phyloP scores from a whole-genome alignment of 2,888 invertebrate genomes.

The Doris montereyensis region DNA sequence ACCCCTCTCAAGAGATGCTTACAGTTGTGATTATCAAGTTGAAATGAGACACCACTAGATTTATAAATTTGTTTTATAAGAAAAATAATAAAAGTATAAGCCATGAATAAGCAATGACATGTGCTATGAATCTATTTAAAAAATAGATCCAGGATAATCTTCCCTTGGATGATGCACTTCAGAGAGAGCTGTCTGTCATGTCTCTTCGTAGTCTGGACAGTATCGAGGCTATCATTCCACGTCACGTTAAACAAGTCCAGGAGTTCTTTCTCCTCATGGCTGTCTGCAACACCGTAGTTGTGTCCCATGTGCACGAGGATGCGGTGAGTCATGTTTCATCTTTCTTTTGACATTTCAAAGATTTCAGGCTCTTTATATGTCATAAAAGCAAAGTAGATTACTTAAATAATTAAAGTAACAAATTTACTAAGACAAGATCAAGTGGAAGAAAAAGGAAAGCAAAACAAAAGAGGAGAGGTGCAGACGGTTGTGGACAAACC shows the following conservation, averaged over 20 bases:
- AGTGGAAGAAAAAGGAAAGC: no score
- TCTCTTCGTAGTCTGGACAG: conserved; percentile 59
- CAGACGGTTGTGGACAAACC: no score
- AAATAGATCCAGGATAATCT: conserved; percentile 62
- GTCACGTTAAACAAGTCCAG: conserved; percentile 76
- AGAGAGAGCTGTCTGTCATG: conserved; percentile 62
- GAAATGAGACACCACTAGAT: no score
- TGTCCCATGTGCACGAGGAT: conserved; percentile 78
- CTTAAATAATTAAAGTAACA: not conserved
- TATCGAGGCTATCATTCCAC: conserved; percentile 52
- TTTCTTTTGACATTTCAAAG: no score
- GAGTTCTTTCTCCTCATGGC: conserved; percentile 89
- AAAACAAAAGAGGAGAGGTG: no score
- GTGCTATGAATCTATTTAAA: no score
- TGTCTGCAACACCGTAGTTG: conserved; percentile 97
- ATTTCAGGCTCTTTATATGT: not conserved
- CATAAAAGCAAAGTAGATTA: not conserved
- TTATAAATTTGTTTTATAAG: no score
- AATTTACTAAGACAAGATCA: no score
- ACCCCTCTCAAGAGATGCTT: no score
- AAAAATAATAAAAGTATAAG: no score
- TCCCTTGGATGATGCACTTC: conserved; percentile 59
- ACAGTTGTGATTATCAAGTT: no score
- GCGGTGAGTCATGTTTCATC: conserved; percentile 48
- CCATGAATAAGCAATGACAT: no score